Evolutionary conservation across 2,797 vertebrate genomes (phyloP), one percentile per base, ranked within the genome.

Genomic region (Rhodeus uyekii): DNA sequence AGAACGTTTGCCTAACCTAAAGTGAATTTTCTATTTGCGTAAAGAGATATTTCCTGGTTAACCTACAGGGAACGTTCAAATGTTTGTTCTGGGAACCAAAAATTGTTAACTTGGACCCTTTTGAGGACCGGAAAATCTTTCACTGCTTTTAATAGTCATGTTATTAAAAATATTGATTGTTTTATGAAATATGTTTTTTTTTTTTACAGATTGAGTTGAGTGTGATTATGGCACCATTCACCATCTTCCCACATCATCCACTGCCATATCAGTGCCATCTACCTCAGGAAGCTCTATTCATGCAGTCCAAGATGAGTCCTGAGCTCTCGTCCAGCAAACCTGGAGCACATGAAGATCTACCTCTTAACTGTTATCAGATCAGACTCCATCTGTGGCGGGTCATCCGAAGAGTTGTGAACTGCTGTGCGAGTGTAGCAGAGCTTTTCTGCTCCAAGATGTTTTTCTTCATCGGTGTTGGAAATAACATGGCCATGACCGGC

Each of bases 221-320:
- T 58, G 16, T 74, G 60, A 48, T 34, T 22, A 87, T 86, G 85
- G 80, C 69, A 46, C 65, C 69, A 10, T 83, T 83, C 53, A 82
- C 24, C 42, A 76, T 73, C 48, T 14, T 12, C 65, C 19, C 55
- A 5, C 63, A 44, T 77, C 58, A 24, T 36, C 58, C 61, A 12
- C 69, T 82, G 32, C 44, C 24, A 24, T 53, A 76, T 36, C 63
- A 34, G 48, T 76, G 65, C 22, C 3, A 8, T 75, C 6, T 82
- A 80, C 27, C 58, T 55, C 53, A 64, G 27, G 22, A 50, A 34
- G 9, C 24, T 53, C 3, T 36, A 14, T 44, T 44, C 44, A 27
- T 78, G 13, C 42, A 72, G 10, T 71, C 64, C 34, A 34, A 82
- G 63, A 78, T 42, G 84, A 76, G 18, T 16, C 44, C 61, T 2